phyloP scores from a whole-genome alignment of 2,113 vertebrate genomes.

The Pipra filicauda region DNA sequence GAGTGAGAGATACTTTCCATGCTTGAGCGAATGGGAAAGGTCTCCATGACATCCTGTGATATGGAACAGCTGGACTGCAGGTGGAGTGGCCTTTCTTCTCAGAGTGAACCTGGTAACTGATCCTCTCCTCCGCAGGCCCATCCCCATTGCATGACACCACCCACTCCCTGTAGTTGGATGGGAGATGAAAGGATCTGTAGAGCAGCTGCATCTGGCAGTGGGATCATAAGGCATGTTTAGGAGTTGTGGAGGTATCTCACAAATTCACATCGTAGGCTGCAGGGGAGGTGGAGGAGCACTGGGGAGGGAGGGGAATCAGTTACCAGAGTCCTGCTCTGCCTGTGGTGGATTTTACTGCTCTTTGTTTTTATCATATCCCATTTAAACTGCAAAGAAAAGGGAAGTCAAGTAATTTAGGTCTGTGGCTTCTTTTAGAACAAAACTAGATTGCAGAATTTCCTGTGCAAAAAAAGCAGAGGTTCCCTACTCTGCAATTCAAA shows the following conservation, averaged over 20 bases:
- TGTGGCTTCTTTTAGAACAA: background rate
- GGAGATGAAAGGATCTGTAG: constrained; percentile 12
- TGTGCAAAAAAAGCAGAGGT: background rate
- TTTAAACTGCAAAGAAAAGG: background rate
- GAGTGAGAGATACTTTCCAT: background rate
- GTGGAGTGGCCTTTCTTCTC: background rate
- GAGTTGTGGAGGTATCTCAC: background rate
- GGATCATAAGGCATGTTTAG: background rate
- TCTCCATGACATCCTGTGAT: background rate
- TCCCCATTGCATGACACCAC: background rate
- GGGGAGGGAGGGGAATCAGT: background rate
- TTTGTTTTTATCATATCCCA: background rate
- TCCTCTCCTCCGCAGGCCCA: background rate
- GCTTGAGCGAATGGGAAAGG: background rate
- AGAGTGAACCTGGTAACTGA: background rate
- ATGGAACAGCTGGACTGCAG: background rate
- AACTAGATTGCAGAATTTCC: background rate
- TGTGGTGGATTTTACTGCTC: background rate
- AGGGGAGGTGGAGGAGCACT: background rate
- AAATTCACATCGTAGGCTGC: background rate
- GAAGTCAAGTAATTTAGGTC: background rate
- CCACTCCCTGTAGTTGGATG: background rate
- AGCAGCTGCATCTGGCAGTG: constrained; percentile 1
- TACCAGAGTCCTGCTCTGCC: background rate
- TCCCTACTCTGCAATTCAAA: background rate